A percentile compares a stretch with the other conserved stretches of the same genome.
Conservation (phyloP, 1,140 invertebrate genomes). For the Euura lappo region DNA sequence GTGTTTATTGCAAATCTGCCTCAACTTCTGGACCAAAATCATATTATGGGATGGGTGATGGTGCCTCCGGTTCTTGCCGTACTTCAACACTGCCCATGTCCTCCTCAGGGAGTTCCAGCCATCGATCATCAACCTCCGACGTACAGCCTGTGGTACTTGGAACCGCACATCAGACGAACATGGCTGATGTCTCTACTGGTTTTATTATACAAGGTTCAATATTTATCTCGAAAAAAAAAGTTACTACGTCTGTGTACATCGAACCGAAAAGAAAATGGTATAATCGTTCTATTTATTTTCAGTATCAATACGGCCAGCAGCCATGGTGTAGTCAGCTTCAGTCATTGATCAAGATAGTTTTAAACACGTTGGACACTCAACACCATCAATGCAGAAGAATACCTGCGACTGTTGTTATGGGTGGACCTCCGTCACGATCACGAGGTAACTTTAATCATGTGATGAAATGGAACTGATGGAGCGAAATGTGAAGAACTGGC, state of each 20-base stretch:
- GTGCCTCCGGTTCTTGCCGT: constrained; percentile 85
- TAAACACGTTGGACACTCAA: constrained; percentile 92
- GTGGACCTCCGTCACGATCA: constrained; percentile 69
- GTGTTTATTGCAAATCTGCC: constrained; percentile 93
- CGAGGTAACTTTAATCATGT: constrained; percentile 63
- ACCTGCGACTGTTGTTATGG: constrained; percentile 77
- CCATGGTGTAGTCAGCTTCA: constrained; percentile 81
- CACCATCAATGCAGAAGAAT: constrained; percentile 85
- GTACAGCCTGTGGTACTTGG: constrained; percentile 89
- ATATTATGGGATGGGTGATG: constrained; percentile 86
- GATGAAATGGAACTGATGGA: neutral
- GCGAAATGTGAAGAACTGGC: no score
- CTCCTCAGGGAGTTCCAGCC: constrained; percentile 55
- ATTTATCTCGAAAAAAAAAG: neutral
- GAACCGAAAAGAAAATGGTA: no score
- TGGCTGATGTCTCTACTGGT: constrained; percentile 96
- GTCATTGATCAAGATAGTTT: constrained; percentile 86
- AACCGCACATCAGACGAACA: constrained; percentile 81
- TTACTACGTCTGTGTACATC: constrained; percentile 3
- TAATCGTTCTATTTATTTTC: constrained; percentile 43
- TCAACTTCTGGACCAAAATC: constrained; percentile 93
- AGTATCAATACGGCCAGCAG: constrained; percentile 92
- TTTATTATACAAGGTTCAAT: constrained; percentile 90
- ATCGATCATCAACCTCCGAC: constrained; percentile 65
- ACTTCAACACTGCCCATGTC: constrained; percentile 87